These are phyloP conservation scores for Pithys albifrons DNA, from an alignment of 2,113 vertebrate genomes.

Conservation along the genomic window DNA sequence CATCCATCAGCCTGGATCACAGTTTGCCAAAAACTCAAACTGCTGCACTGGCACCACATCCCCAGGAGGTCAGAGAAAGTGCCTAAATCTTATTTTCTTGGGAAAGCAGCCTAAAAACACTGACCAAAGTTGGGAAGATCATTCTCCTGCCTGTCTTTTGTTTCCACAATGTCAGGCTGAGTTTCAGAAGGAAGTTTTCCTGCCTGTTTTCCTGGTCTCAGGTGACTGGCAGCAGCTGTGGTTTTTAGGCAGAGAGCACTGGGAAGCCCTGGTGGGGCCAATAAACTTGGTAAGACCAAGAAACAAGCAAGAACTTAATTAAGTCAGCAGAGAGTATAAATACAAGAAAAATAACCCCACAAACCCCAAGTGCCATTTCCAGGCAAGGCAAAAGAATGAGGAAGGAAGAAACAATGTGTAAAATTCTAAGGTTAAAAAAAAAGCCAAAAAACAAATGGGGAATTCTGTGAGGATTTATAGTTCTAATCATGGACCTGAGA, in stretches of 20 bases:
- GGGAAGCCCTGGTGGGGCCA: neutral
- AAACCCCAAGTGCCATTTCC: conserved; percentile 16
- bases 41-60: neutral
- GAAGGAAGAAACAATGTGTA: conserved; percentile 5
- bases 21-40: neutral
- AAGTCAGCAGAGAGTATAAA: conserved; percentile 57
- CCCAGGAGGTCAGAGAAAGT: neutral
- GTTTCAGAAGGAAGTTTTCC: neutral
- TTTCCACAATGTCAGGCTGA: neutral
- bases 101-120: neutral
- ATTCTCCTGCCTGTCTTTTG: neutral
- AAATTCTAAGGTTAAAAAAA: neutral
- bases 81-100: neutral
- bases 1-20: neutral
- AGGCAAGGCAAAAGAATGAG: conserved; percentile 1
- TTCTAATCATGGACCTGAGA: neutral
- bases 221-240: conserved; percentile 37
- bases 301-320: conserved; percentile 52
- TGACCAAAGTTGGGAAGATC: neutral
- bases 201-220: neutral
- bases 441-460: neutral
- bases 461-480: neutral
- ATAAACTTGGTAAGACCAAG: conserved; percentile 25
- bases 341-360: conserved; percentile 39
- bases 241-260: conserved; percentile 20